phyloP scores from a whole-genome alignment of 2,888 invertebrate species.

The Metalampra italica region DNA sequence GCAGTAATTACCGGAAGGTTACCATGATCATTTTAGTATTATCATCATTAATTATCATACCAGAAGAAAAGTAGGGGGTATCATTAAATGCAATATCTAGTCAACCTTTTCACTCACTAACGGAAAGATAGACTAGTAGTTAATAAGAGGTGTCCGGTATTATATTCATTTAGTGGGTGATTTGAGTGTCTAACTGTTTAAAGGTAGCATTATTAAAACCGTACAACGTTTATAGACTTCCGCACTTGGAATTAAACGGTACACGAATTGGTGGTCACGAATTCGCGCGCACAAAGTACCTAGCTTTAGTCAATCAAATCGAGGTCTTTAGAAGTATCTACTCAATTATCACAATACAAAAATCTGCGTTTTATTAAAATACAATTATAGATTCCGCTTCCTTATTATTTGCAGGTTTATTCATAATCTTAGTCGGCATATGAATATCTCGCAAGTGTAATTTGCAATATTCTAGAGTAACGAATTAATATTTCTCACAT shows the following conservation, averaged over 20 bases:
- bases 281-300: constrained; percentile 18
- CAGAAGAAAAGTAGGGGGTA: neutral
- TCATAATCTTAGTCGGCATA: neutral
- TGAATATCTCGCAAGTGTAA: too few relatives aligned
- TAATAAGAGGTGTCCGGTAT: too few relatives aligned
- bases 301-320: constrained; percentile 6
- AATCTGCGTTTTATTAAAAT: too few relatives aligned
- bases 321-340: neutral
- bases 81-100: neutral
- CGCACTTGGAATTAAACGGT: constrained; percentile 23
- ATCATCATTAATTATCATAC: neutral
- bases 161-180: too few relatives aligned
- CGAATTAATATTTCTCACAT: too few relatives aligned
- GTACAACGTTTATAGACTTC: constrained; percentile 21
- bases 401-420: too few relatives aligned
- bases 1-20: neutral
- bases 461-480: too few relatives aligned
- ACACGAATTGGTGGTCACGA: constrained; percentile 27
- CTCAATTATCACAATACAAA: neutral
- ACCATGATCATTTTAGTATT: neutral
- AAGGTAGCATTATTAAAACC: neutral
- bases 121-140: neutral
- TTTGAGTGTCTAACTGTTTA: too few relatives aligned
- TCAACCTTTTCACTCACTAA: constrained; percentile 1
- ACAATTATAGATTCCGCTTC: too few relatives aligned